Base-by-base conservation (phyloP, 2,113 vertebrate species). In the Muntiacus reevesi region DNA sequence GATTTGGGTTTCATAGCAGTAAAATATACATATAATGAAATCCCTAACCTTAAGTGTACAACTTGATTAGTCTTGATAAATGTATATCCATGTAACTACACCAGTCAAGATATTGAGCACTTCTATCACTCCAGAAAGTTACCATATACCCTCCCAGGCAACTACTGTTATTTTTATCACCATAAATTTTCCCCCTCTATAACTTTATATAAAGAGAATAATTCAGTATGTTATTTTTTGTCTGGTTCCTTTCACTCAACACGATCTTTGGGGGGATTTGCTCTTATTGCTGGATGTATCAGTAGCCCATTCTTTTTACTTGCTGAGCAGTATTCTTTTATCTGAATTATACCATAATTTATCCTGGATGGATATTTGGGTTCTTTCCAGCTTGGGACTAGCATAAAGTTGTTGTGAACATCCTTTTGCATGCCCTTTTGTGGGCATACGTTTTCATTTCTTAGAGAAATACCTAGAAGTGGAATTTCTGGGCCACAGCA, bases 401-500 rank as follows among this genome's bases (percentile, higher is more conserved):
- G 30, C 76, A 60, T 54, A 78, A 74, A 76, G 28, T 78, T 97
- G 25, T 40, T 76, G 33, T 91, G 59, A 74, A 93, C 13, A 93
- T 91, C 86, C 59, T 81, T 86, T 71, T 55, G 19, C 36, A 54
- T 25, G 19, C 52, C 16, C 59, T 94, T 89, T 89, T 91, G 12
- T 62, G 27, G 43, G 7, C 25, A 43, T 43, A 85, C 33, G 3
- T 87, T 74, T 96, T 96, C 45, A 55, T 86, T 88, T 95, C 25
- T 91, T 78, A n/a, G 8, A 60, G n/a, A 89, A 96, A 92, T 87
- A 94, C 7, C 40, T 50, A 71, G 19, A 96, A 96, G 16, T 82
- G 89, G 55, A 92, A 98, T 95, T 90, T 96, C 74, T 97, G 30
- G n/a, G 50, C 43, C 25, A 91, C 11, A 71, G 15, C 16, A 95